Conservation (phyloP, 1,140 invertebrate genomes). For the Sinella curviseta region DNA sequence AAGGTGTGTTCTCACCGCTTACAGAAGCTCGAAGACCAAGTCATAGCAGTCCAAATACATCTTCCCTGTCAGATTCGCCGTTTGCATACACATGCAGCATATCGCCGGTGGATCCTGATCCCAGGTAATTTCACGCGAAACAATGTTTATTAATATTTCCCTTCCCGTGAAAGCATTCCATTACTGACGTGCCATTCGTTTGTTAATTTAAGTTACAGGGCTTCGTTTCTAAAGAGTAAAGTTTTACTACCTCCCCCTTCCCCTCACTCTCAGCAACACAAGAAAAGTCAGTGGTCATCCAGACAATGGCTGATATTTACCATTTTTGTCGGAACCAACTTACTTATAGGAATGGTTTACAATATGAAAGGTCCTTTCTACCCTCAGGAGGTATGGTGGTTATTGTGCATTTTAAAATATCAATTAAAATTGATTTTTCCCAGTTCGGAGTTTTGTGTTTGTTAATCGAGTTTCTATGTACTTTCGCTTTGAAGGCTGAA, state of each 20-base stretch:
- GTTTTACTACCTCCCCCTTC: background rate
- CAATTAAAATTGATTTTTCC: conserved; percentile 28
- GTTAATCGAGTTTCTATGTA: too few species aligned
- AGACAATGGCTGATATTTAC: conserved; percentile 79
- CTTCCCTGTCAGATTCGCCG: background rate
- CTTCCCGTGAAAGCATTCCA: too few species aligned
- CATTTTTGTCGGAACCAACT: conserved; percentile 80
- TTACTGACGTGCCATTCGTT: too few species aligned
- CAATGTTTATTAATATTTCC: too few species aligned
- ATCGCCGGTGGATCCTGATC: background rate
- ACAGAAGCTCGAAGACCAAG: background rate
- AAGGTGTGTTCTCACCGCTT: too few species aligned
- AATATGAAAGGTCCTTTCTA: conserved; percentile 66
- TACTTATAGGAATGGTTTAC: conserved; percentile 86
- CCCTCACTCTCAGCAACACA: background rate
- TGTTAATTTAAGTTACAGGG: too few species aligned
- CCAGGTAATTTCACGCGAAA: background rate
- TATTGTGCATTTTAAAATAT: conserved; percentile 2
- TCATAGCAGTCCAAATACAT: conserved; percentile 16
- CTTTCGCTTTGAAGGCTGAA: conserved; percentile 65
- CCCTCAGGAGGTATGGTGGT: conserved; percentile 58
- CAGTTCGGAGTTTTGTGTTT: too few species aligned
- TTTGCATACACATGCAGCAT: background rate
- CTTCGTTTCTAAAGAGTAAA: too few species aligned
- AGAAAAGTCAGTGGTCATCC: conserved; percentile 56